Evolutionary conservation across 1,140 invertebrate species (phyloP).

Genomic region (Gonioctena quinquepunctata): DNA sequence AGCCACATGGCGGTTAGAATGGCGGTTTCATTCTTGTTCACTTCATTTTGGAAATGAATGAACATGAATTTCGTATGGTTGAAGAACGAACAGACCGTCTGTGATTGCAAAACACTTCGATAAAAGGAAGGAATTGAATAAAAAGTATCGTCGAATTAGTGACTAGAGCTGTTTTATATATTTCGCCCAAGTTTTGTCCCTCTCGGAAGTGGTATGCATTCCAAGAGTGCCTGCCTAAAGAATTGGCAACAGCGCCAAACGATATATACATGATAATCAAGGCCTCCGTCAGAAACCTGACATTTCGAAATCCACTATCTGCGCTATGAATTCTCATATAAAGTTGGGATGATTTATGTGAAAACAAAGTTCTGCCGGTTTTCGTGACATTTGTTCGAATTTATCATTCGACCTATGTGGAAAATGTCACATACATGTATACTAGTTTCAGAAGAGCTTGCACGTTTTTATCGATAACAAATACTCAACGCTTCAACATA

Average conservation of each 20-base stretch:
- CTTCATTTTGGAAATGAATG: no score
- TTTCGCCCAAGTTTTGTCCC: no score
- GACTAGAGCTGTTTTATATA: no score
- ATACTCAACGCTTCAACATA: neutral
- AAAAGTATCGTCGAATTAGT: no score
- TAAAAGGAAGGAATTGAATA: no score
- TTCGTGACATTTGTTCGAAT: conserved; percentile 15
- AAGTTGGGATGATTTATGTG: conserved; percentile 12
- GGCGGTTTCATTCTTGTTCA: no score
- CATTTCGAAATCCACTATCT: conserved; percentile 17
- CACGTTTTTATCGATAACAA: neutral
- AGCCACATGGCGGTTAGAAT: no score
- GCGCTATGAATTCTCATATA: conserved; percentile 15
- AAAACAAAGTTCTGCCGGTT: conserved; percentile 6
- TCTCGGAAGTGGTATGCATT: no score
- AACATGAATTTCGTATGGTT: no score
- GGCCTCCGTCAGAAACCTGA: conserved; percentile 1
- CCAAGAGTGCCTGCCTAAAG: no score
- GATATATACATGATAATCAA: neutral
- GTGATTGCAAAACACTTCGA: no score
- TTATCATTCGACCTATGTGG: conserved; percentile 15
- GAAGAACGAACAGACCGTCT: no score
- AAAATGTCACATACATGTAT: conserved; percentile 6
- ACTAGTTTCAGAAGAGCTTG: neutral
- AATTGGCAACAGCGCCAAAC: neutral